phyloP scores from a whole-genome alignment of 92 coral and sea anemone genomes.

The Epizoanthus scotinus region DNA sequence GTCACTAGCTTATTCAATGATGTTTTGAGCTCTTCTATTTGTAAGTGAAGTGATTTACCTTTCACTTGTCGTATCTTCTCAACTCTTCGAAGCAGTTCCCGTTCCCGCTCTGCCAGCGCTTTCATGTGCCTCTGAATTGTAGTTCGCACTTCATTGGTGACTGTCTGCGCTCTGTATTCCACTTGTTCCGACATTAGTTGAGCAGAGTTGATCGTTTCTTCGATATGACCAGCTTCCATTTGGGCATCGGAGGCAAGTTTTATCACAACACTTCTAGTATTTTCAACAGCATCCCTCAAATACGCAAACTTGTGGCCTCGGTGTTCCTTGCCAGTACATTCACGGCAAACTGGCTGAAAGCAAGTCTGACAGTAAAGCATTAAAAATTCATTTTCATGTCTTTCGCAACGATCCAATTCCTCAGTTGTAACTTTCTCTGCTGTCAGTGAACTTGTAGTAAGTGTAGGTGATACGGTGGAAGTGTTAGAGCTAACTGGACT shows the following conservation, averaged over 20 bases:
- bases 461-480: constrained; percentile 49
- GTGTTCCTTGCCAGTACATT: constrained; percentile 88
- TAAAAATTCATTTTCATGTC: constrained; percentile 87
- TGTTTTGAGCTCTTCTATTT: constrained; percentile 89
- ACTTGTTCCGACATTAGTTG: constrained; percentile 83
- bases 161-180: constrained; percentile 83
- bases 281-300: constrained; percentile 85
- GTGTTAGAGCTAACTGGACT: constrained; percentile 51
- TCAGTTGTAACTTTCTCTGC: constrained; percentile 55
- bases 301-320: constrained; percentile 92
- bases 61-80: constrained; percentile 98
- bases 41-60: constrained; percentile 92
- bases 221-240: constrained; percentile 72
- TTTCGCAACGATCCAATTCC: constrained; percentile 74
- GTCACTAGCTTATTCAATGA: constrained; percentile 60
- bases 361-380: constrained; percentile 94
- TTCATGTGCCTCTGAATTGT: constrained; percentile 92
- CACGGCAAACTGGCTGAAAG: constrained; percentile 88
- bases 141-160: constrained; percentile 81
- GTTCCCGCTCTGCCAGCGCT: constrained; percentile 93
- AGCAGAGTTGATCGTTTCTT: constrained; percentile 80
- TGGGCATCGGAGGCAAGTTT: constrained; percentile 86
- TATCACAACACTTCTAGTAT: constrained; percentile 77
- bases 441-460: constrained; percentile 50
- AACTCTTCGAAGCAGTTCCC: constrained; percentile 95